Evolutionary conservation across 2,113 vertebrate genomes (phyloP), one percentile per base, ranked within the genome.

Genomic region (Oxygymnocypris stewartii): DNA sequence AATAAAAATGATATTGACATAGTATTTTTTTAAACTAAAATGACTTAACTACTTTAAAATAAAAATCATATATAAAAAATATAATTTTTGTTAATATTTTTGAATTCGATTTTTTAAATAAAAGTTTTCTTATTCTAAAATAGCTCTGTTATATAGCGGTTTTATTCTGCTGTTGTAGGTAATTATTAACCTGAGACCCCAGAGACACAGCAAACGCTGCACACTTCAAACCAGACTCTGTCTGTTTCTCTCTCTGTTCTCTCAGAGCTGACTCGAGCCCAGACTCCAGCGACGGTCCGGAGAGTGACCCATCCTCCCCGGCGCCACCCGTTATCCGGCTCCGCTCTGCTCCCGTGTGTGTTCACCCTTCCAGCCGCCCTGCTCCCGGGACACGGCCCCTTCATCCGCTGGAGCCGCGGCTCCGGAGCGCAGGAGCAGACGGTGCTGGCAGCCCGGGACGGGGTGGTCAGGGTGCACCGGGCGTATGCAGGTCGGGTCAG

Each of bases 361-460:
- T 97, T 96, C 90, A 91, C 94, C 1, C 93, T 96, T 31, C 91
- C 91, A 4, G 90, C 85, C 86, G 75, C 82, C 92, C 75, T 86
- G 88, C 0, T 85, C 25, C 71, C 84, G 86, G 57, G 42, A 37
- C 4, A 93, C 94, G 28, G 90, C 91, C 95, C 96, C 0, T 95
- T 95, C 1, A 90, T 99, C 91, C 95, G 96, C 91, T 99, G 98
- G 98, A 98, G 96, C 90, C 96, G 91, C 42, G 92, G 95, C 82
- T 93, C 91, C 82, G 91, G 54, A 23, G 84, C 92, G 63, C 91
- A 91, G 87, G 96, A 98, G 79, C 28, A 92, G 77, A 92, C 94
- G 28, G 94, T 99, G 71, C 93, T 99, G 84, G 96, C 96, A 86
- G 96, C 96, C 88, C 95, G 95, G 94, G 96, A 97, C 88, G 95